Conservation (phyloP, 2,113 vertebrate species). For the Nerophis ophidion region DNA sequence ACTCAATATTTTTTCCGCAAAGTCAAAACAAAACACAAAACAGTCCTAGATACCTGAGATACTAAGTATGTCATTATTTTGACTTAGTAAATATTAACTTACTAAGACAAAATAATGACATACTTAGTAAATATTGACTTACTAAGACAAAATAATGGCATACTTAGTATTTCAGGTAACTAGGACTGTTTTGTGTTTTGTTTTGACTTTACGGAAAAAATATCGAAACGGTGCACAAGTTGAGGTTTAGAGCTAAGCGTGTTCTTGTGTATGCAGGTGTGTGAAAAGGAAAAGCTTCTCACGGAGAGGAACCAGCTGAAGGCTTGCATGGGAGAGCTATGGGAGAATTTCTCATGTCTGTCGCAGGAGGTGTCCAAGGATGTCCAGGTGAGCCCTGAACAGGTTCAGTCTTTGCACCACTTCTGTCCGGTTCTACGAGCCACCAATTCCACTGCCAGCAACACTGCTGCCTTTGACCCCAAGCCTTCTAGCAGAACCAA, state of each 20-base stretch:
- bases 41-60: no score
- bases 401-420: conserved; percentile 92
- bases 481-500: conserved; percentile 53
- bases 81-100: no score
- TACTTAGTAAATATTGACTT: no score
- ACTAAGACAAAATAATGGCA: no score
- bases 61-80: no score
- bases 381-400: conserved; percentile 91
- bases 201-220: no score
- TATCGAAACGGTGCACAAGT: no score
- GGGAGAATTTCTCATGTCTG: conserved; percentile 98
- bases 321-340: conserved; percentile 94
- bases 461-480: conserved; percentile 66
- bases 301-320: conserved; percentile 97
- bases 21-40: no score
- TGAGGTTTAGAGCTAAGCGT: background rate
- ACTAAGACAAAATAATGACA: no score
- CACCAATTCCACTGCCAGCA: conserved; percentile 64
- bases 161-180: no score
- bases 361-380: conserved; percentile 97
- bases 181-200: no score
- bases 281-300: conserved; percentile 94
- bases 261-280: conserved; percentile 73
- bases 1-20: no score
- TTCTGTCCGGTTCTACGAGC: conserved; percentile 92